A percentile compares a stretch with the other conserved stretches of the same genome.
These are phyloP conservation scores for Microplitis manilae DNA, from an alignment of 2,888 invertebrate species.

Conservation along the genomic window DNA sequence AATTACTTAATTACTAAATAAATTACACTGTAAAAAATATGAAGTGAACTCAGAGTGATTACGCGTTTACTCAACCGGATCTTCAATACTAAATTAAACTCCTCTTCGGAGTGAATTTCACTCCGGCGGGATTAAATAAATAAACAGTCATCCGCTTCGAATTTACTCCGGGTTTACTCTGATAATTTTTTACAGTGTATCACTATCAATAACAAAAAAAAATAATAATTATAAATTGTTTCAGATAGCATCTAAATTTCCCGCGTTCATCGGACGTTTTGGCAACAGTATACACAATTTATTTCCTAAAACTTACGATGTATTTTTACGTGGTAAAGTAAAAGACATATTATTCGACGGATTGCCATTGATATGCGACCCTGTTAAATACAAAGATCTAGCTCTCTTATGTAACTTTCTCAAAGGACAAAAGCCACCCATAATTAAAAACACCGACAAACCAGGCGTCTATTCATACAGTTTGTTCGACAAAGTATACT, in stretches of 20 bases:
- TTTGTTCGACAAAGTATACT: constrained; percentile 46
- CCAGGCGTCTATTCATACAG: constrained; percentile 53
- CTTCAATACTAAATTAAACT: no score
- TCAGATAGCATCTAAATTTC: constrained; percentile 72
- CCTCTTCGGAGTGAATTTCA: no score
- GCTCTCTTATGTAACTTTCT: constrained; percentile 53
- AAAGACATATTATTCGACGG: constrained; percentile 76
- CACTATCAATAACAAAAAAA: not conserved
- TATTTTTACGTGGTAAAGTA: constrained; percentile 74
- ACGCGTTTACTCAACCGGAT: no score
- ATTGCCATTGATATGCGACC: constrained; percentile 73
- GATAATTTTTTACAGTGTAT: not conserved
- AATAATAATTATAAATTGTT: constrained; percentile 44
- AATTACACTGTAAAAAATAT: not conserved
- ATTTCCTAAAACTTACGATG: constrained; percentile 73
- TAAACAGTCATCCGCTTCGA: no score
- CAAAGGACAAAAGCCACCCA: constrained; percentile 48
- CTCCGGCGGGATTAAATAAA: no score
- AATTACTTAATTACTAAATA: constrained; percentile 34
- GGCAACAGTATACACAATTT: constrained; percentile 74
- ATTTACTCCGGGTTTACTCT: no score
- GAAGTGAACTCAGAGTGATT: no score
- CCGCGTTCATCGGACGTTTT: constrained; percentile 71
- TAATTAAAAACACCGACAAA: constrained; percentile 45
- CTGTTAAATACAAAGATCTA: constrained; percentile 54